phyloP scores from a whole-genome alignment of 2,888 invertebrate genomes.

The Tenthredo scrophulariae region DNA sequence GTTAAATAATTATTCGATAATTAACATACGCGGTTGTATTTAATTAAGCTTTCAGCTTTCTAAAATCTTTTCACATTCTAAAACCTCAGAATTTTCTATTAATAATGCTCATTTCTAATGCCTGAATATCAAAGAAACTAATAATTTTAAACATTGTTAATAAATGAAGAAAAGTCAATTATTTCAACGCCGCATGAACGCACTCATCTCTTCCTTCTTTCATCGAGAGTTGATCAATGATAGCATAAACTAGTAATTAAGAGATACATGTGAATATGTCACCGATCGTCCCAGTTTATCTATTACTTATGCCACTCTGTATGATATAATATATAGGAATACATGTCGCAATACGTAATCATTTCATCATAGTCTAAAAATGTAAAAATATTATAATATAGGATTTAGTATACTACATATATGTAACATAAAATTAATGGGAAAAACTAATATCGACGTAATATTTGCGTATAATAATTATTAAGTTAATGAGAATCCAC shows the following conservation, averaged over 20 bases:
- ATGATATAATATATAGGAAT: background rate
- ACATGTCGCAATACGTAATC: background rate
- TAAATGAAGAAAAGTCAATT: background rate
- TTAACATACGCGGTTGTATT: background rate
- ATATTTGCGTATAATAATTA: background rate
- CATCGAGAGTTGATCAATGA: background rate
- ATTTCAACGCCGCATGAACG: background rate
- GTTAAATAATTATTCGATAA: conserved; percentile 4
- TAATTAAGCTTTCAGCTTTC: background rate
- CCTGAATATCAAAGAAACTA: background rate
- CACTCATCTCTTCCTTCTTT: background rate
- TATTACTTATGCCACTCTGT: background rate
- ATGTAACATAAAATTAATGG: too few species aligned
- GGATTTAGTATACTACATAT: too few species aligned
- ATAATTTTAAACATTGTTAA: background rate
- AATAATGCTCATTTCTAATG: background rate
- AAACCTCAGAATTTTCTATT: background rate
- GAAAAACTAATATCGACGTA: too few species aligned
- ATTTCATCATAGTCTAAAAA: too few species aligned
- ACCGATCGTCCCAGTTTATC: background rate
- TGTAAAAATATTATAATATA: too few species aligned
- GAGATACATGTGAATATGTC: background rate
- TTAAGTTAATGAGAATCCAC: background rate
- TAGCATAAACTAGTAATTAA: background rate
- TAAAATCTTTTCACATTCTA: background rate